These are phyloP conservation scores for Acrocyrtus sp. DNA, from an alignment of 2,888 invertebrate genomes.

Conservation along the genomic window DNA sequence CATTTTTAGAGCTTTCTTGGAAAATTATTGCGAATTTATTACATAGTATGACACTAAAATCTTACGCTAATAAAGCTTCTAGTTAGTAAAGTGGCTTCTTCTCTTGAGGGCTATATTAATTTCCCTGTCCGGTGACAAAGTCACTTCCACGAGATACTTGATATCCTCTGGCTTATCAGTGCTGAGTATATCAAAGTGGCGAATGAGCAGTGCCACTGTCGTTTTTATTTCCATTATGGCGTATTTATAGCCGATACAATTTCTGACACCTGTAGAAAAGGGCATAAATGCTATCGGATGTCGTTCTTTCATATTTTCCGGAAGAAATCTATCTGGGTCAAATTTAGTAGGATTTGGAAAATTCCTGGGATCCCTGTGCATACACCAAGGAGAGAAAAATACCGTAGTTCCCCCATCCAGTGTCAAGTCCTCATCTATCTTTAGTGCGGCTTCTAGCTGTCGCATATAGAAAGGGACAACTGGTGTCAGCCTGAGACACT, in stretches of 20 bases:
- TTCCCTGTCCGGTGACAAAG: no score
- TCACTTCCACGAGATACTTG: no score
- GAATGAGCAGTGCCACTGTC: no score
- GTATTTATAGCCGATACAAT: background rate
- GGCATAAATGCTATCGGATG: background rate
- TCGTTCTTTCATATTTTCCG: background rate
- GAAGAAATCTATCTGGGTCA: constrained; percentile 7
- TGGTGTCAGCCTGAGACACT: background rate
- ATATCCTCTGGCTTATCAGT: no score
- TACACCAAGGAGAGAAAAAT: background rate
- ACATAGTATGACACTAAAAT: no score
- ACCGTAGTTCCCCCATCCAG: background rate
- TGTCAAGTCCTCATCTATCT: background rate
- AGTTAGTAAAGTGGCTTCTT: no score
- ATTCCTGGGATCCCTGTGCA: background rate
- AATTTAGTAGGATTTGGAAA: constrained; percentile 3
- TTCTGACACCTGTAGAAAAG: background rate
- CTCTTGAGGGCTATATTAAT: no score
- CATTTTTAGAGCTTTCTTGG: no score
- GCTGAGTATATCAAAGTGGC: no score
- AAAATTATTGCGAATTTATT: no score
- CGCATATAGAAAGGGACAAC: background rate
- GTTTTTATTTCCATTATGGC: no score
- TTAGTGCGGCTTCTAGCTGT: background rate
- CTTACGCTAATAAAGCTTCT: no score